Evolutionary conservation across 1,140 invertebrate genomes (phyloP), one percentile per base, ranked within the genome.

Genomic region (Anagrus nilaparvatae): DNA sequence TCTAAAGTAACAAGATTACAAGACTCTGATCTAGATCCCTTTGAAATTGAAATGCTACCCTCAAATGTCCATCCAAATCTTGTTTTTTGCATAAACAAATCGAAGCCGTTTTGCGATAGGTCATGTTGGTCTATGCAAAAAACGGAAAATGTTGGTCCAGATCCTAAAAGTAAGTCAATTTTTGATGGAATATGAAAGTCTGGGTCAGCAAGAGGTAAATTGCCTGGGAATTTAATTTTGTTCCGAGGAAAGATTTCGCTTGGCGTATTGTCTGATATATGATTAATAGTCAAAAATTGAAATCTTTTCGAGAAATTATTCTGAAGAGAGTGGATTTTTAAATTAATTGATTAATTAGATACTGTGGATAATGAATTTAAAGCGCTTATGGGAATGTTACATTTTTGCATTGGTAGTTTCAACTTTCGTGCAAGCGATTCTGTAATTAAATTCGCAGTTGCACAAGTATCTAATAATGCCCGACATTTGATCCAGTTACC

Each of bases 81-180:
- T 6, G 46, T 47, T 19, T 47, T 43, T 35, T 47, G 46, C 3
- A 41, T 4, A 28, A 28, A 45, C 7, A 47, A 10, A 28, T 43
- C 20, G 9, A 0, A 9, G 7, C 25, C 12, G 3, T 37, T 16
- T 12, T 19, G 3, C 7, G 35, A 36, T 20, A 47, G 27, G 31
- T 43, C 35, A 13, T 42, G 35, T 41, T 44, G 34, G 18, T 6
- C 25, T 4, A 19, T 25, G 5, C 5, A 30, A 29, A 43, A 43
- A 9, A 43, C 5, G 5, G 42, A 29, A n/a, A 43, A 12, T 9
- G 33, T 37, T 2, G 33, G 5, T 7, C 28, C 38, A 2, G 19
- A 17, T 10, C 32, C 27, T 9, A 40, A 5, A 8, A 40, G 16
- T 5, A 20, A 5, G n/a, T 40, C 38, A 6, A 29, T 28, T 9